These are phyloP conservation scores for Mellivora capensis DNA, from an alignment of 2,113 vertebrate species.

Conservation along the genomic window DNA sequence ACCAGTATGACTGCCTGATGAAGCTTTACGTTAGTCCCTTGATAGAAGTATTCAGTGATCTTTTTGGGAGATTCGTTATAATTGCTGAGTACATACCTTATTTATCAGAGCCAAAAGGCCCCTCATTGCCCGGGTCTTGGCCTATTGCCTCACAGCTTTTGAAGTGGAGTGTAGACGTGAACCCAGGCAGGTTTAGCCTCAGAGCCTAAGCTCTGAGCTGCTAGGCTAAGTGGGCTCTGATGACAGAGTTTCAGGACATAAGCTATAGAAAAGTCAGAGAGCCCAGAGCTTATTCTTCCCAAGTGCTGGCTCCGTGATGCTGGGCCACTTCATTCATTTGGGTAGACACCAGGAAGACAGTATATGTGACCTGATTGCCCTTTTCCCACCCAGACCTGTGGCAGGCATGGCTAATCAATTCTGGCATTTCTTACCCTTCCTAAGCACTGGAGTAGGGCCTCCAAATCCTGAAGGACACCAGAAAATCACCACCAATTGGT, in stretches of 20 bases:
- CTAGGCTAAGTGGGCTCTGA: background rate
- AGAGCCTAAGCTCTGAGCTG: background rate
- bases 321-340: background rate
- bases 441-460: background rate
- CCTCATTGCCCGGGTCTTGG: background rate
- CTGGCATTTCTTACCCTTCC: background rate
- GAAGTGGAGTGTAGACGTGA: background rate
- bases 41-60: constrained; percentile 28
- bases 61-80: constrained; percentile 1
- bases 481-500: background rate
- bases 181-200: background rate
- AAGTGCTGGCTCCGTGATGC: background rate
- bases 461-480: background rate
- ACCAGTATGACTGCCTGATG: background rate
- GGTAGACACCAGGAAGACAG: background rate
- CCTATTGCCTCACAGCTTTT: too few species aligned
- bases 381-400: background rate
- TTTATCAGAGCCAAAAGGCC: constrained; percentile 44
- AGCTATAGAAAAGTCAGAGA: background rate
- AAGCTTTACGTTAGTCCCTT: constrained; percentile 41
- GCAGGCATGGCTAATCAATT: background rate
- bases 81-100: constrained; percentile 40
- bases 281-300: background rate
- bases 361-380: background rate
- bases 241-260: background rate